phyloP scores from a whole-genome alignment of 2,113 vertebrate genomes.

The Seriola rivoliana region DNA sequence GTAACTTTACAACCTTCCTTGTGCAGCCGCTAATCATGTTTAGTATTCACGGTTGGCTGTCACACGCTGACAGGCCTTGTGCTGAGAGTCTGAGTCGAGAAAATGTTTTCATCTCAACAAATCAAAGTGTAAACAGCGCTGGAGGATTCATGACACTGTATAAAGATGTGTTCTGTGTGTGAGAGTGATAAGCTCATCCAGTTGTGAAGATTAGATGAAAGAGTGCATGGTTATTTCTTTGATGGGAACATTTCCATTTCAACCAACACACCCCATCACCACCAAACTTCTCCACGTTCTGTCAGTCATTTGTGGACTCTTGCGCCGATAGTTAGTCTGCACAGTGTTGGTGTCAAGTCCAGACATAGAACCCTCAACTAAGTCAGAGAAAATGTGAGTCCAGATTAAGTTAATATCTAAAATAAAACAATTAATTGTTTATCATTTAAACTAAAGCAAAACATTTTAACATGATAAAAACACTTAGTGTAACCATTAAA shows the following conservation, averaged over 20 bases:
- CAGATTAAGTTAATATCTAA: too few relatives aligned
- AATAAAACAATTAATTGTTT: too few relatives aligned
- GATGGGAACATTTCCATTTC: conserved; percentile 18
- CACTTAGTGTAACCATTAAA: too few relatives aligned
- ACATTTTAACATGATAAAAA: too few relatives aligned
- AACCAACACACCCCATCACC: not conserved
- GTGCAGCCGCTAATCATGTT: conserved; percentile 42
- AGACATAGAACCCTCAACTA: not conserved
- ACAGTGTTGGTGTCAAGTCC: not conserved
- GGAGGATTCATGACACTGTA: conserved; percentile 23
- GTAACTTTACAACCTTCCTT: conserved; percentile 27
- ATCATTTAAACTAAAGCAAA: too few relatives aligned
- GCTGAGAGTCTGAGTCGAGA: conserved; percentile 20
- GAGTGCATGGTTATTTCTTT: conserved; percentile 24
- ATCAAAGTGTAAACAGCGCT: conserved; percentile 55
- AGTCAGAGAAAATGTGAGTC: too few relatives aligned
- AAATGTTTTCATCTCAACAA: conserved; percentile 56
- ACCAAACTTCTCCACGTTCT: not conserved
- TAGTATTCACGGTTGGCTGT: conserved; percentile 39
- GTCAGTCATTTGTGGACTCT: not conserved
- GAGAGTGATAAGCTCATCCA: conserved; percentile 43
- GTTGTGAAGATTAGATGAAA: conserved; percentile 39
- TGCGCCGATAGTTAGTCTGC: not conserved
- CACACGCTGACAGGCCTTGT: conserved; percentile 24
- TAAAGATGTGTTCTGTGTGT: conserved; percentile 40